A percentile compares a stretch with the other conserved stretches of the same genome.
Conservation (phyloP, 2,113 vertebrate species). For the Melanerpes aurifrons region DNA sequence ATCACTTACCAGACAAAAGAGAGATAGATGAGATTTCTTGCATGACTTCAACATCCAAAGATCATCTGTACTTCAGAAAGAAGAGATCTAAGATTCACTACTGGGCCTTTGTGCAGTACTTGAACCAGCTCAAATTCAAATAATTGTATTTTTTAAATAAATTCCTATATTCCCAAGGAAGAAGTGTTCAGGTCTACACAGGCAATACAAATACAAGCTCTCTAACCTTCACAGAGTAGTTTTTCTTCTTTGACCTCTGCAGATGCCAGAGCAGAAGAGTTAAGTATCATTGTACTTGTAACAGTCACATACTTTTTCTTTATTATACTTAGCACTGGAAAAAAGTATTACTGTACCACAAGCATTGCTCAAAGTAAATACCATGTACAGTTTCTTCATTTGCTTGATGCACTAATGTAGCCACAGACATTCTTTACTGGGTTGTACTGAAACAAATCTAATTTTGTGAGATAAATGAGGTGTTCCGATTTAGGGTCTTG, state of each 20-base stretch:
- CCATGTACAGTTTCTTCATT: not conserved
- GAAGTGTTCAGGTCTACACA: not conserved
- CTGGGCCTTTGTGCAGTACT: not conserved
- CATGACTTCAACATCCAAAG: not conserved
- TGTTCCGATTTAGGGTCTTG: constrained; percentile 27
- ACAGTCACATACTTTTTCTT: not conserved
- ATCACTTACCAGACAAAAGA: not conserved
- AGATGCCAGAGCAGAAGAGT: not conserved
- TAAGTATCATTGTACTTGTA: not conserved
- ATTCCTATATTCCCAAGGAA: not conserved
- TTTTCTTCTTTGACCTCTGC: not conserved
- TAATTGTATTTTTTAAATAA: not conserved
- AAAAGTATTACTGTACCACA: not conserved
- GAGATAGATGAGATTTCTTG: not conserved
- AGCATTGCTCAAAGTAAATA: constrained; percentile 27
- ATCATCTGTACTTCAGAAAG: not conserved
- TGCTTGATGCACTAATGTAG: not conserved
- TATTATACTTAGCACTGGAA: not conserved
- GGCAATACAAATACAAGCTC: not conserved
- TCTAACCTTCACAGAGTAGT: not conserved
- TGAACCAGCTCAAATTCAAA: not conserved
- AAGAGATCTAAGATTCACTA: not conserved
- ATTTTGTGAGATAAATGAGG: constrained; percentile 31
- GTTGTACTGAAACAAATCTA: not conserved
- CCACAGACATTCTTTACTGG: constrained; percentile 3